Evolutionary conservation across 2,888 invertebrate genomes (phyloP).

Genomic region (Sarcophaga caerulescens): DNA sequence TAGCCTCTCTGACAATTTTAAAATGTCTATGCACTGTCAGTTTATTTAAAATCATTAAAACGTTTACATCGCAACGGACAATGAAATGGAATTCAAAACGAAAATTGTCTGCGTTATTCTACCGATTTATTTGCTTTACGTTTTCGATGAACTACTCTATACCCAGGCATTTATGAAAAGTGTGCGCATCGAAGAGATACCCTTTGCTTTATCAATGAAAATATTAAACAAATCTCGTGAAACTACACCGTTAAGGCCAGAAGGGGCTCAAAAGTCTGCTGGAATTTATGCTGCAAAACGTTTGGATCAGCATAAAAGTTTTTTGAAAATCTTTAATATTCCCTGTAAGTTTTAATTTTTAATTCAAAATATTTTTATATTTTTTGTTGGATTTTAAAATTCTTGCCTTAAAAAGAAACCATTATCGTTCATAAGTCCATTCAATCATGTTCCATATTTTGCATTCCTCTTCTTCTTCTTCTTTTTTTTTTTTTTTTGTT

Average conservation of each 20-base stretch:
- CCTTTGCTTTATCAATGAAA: slow-evolving; percentile 69
- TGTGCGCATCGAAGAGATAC: slow-evolving; percentile 75
- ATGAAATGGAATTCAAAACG: slow-evolving; percentile 48
- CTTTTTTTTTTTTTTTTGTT: not conserved
- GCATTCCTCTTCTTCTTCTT: slow-evolving; percentile 12
- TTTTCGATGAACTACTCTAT: slow-evolving; percentile 67
- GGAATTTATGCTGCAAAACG: slow-evolving; percentile 75
- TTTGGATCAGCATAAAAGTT: slow-evolving; percentile 76
- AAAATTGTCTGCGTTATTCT: slow-evolving; percentile 69
- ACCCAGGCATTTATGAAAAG: slow-evolving; percentile 74
- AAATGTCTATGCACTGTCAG: slow-evolving; percentile 29
- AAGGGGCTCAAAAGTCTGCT: slow-evolving; percentile 11
- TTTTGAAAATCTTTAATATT: slow-evolving; percentile 79
- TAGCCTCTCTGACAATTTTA: not conserved
- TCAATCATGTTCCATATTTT: slow-evolving; percentile 8
- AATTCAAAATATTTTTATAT: not conserved
- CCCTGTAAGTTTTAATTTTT: slow-evolving; percentile 74
- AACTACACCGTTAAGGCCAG: slow-evolving; percentile 31
- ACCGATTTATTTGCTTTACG: slow-evolving; percentile 71
- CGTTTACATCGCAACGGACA: slow-evolving; percentile 17
- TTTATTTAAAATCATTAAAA: slow-evolving; percentile 18
- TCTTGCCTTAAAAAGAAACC: not conserved
- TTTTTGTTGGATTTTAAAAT: not conserved
- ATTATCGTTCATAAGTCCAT: not conserved
- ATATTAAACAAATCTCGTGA: slow-evolving; percentile 38